These are phyloP conservation scores for Spinus pinus DNA, from an alignment of 2,797 vertebrate genomes.

Conservation along the genomic window DNA sequence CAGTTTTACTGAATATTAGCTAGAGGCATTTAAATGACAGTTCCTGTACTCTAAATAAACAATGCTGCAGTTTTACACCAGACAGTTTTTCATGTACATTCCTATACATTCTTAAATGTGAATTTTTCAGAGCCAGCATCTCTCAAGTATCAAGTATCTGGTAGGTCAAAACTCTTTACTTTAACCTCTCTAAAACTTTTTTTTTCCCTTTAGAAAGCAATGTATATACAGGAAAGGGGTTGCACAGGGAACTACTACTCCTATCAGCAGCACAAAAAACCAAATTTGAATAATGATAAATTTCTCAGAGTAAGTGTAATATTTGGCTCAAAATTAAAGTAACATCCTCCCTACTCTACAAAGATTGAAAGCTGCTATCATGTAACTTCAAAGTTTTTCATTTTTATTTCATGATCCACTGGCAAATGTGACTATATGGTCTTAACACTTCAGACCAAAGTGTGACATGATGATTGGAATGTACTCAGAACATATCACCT, in stretches of 20 bases:
- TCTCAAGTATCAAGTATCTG: background rate
- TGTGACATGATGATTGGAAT: background rate
- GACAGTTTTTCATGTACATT: background rate
- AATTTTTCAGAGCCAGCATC: background rate
- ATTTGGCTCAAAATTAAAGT: background rate
- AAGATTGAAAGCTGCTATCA: background rate
- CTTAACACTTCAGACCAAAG: background rate
- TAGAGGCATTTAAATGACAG: background rate
- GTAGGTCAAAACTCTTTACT: background rate
- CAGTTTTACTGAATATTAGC: background rate
- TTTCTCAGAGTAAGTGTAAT: background rate
- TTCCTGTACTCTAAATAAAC: background rate
- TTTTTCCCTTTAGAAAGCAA: background rate
- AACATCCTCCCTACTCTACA: background rate
- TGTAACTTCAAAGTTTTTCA: background rate
- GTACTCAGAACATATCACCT: background rate
- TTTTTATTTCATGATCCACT: background rate
- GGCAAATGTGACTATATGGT: background rate
- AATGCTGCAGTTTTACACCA: background rate
- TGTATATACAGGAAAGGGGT: background rate
- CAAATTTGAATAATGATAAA: background rate
- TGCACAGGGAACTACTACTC: background rate
- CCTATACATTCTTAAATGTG: background rate
- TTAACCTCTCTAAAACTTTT: background rate
- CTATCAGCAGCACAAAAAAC: background rate